Base-by-base conservation (phyloP, 2,113 vertebrate species). In the Grantiella picta region DNA sequence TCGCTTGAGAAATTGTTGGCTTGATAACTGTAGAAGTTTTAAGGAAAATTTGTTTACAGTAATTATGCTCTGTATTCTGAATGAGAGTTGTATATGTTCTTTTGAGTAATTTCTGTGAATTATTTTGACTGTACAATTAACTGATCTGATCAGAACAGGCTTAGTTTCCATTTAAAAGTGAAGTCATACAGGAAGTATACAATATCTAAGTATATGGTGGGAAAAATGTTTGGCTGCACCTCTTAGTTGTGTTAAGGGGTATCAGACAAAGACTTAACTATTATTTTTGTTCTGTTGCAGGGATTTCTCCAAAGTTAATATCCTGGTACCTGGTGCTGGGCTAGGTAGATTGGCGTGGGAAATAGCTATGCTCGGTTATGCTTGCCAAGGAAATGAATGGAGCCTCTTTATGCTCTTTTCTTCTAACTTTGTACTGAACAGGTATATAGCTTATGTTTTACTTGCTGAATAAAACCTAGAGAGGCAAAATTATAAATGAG, bases 331-430 rank as follows among this genome's bases (percentile, higher is more conserved):
- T 90, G 99, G 99, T 96, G 99, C 99, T 90, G 99, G 99, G 91
- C 98, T 99, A 95, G 99, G 99, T 95, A 99, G 99, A 95, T 98
- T 99, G 82, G 99, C 99, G 65, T 99, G 99, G 99, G 99, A 99
- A 98, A 99, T 99, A 89, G 99, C 99, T 95, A 98, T 98, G 87
- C 98, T 99, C 95, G 99, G 99, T 94, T 99, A 99, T 97, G 98
- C 97, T 86, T 99, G 99, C 98, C 99, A 99, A 98, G 99, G 99
- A 97, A 99, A 99, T 89, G 99, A 99, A 97, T 99, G 99, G 99
- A 99, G 99, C 97, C 99, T 99, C 98, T 99, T 99, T 98, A 99
- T 99, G 99, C 99, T 99, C 92, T 99, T 99, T 98, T 99, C 99
- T 96, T 99, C 99, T 92, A 99, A 99, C 98, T 99, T 99, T 98